Conservation (phyloP, 2,113 vertebrate genomes). For the Oreamnos americanus region DNA sequence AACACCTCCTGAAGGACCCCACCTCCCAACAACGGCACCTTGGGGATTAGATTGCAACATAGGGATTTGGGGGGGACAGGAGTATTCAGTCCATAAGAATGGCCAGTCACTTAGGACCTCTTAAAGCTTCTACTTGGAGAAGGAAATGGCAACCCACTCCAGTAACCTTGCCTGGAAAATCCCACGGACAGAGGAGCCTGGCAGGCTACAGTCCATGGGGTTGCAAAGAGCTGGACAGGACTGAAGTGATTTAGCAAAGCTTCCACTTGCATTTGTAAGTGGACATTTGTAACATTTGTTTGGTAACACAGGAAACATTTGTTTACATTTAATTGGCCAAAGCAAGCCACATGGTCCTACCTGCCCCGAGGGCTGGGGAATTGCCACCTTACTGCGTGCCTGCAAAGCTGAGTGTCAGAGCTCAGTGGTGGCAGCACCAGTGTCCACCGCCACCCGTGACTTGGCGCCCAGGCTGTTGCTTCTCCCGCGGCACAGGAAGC, state of each 20-base stretch:
- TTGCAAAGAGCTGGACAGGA: accelerated
- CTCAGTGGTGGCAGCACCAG: neutral
- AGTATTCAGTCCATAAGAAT: neutral
- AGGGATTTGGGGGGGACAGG: neutral
- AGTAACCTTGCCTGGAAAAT: neutral
- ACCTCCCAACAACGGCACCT: accelerated
- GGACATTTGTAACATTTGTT: neutral
- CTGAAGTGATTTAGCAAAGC: neutral
- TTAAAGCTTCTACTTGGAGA: neutral
- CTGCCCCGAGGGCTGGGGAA: accelerated
- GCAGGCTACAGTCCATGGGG: neutral
- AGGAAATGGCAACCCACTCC: neutral
- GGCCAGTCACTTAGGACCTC: accelerated
- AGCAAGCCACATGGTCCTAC: neutral
- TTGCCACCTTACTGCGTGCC: accelerated
- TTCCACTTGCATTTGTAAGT: neutral
- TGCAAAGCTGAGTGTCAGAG: neutral
- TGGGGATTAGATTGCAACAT: neutral
- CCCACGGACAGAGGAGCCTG: neutral
- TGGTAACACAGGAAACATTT: neutral
- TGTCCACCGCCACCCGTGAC: accelerated
- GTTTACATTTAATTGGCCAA: neutral
- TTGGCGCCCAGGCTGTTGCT: neutral
- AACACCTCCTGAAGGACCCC: neutral
- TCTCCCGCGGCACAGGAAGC: accelerated